Base-by-base conservation (phyloP, 2,888 invertebrate genomes). In the Dynastes tityus region DNA sequence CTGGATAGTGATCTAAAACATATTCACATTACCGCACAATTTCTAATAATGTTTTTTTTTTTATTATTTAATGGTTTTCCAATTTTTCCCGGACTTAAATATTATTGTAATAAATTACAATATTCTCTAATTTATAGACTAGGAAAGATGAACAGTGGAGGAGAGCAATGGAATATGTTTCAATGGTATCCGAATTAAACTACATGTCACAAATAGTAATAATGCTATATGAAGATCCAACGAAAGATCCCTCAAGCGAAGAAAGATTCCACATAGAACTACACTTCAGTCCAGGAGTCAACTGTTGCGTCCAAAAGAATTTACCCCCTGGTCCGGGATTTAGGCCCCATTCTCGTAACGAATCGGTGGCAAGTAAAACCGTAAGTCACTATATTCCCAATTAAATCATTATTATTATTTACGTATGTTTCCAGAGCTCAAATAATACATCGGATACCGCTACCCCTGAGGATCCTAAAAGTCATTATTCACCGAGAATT, bases 201-300 rank as follows among this genome's bases (percentile, higher is more conserved):
- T 99, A 99, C 89, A 97, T 99, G 97, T 98, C 98, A 3, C 99
- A 99, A 89, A 96, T 99, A 79, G 98, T 98, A 0, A 97, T 99
- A 37, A 98, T 99, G 97, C 90, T 98, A 0, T 99, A 99, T 87
- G 99, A 99, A 90, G 99, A 99, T 89, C 98, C 97, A 5, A 98
- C 96, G 0, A 98, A 98, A 89, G 97, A 97, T 89, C 95, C 95
- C 0, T 93, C 92, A 75, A 97, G 97, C 0, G 97, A 97, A 86
- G 96, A 96, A 88, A 91, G 98, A 83, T 99, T 99, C 88, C 99
- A 99, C 88, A 97, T 99, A 73, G 99, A 99, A 89, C 90, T 99
- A 11, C 99, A 99, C 90, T 99, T 99, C 89, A 99, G 98, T 89
- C 99, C 99, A 0, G 99, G 99, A 79, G 97, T 96, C 4, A 98